phyloP scores from a whole-genome alignment of 2,113 vertebrate genomes.

The Rhabdomys dilectus region DNA sequence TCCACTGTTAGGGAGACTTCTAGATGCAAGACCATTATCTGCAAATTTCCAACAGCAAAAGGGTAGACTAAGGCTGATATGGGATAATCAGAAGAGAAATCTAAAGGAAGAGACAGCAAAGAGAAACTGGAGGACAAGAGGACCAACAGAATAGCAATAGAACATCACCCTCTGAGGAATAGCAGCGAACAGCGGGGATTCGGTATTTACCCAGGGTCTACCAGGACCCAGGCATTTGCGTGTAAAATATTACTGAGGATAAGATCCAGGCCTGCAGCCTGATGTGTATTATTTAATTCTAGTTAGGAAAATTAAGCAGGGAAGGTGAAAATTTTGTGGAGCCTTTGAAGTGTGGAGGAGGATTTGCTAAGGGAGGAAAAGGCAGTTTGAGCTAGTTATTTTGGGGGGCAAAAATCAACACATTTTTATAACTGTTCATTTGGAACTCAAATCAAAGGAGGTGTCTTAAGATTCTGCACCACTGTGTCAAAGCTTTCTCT shows the following conservation, averaged over 20 bases:
- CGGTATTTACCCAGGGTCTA: background rate
- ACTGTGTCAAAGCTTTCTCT: constrained; percentile 41
- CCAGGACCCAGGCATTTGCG: background rate
- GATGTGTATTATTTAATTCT: background rate
- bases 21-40: constrained; percentile 10
- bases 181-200: constrained; percentile 22
- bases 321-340: constrained; percentile 12
- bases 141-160: constrained; percentile 24
- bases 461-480: constrained; percentile 27
- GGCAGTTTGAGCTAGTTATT: constrained; percentile 64
- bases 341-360: constrained; percentile 48
- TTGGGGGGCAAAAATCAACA: constrained; percentile 45
- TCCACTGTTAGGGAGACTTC: background rate
- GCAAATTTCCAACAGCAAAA: constrained; percentile 41
- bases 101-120: constrained; percentile 39
- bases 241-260: background rate
- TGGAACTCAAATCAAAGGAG: constrained; percentile 39
- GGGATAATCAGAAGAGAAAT: constrained; percentile 16
- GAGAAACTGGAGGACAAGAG: background rate
- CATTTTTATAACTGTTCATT: constrained; percentile 65
- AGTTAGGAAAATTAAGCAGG: constrained; percentile 40
- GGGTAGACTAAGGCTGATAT: background rate
- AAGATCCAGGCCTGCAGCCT: background rate
- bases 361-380: constrained; percentile 49
- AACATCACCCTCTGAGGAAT: constrained; percentile 12